Conservation (phyloP, 2,113 vertebrate species). For the Atractosteus spatula region DNA sequence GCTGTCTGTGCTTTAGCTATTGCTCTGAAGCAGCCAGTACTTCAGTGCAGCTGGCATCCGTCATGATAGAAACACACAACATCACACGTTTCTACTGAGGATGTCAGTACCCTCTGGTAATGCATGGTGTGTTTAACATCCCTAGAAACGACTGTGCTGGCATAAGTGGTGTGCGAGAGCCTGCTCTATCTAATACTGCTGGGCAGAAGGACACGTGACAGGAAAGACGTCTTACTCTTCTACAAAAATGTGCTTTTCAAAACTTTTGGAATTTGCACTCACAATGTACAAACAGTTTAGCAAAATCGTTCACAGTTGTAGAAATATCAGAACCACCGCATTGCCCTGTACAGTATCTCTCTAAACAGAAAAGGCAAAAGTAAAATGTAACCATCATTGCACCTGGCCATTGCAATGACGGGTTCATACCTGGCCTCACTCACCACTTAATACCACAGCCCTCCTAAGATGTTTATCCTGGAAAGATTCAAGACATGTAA, state of each 20-base stretch:
- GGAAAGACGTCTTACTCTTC: neutral
- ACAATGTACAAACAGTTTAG: neutral
- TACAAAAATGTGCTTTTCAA: too few species aligned
- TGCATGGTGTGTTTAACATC: slow-evolving; percentile 90
- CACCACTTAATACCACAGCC: slow-evolving; percentile 85
- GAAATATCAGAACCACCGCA: too few species aligned
- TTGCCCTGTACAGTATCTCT: too few species aligned
- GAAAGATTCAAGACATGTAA: slow-evolving; percentile 46
- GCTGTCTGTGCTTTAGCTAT: slow-evolving; percentile 67
- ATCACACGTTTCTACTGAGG: slow-evolving; percentile 81
- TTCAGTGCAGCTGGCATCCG: slow-evolving; percentile 86
- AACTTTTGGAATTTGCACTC: neutral
- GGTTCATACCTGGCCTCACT: slow-evolving; percentile 75
- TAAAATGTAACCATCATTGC: too few species aligned
- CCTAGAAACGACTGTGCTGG: slow-evolving; percentile 77
- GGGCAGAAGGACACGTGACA: neutral
- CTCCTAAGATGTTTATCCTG: slow-evolving; percentile 54
- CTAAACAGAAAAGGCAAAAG: too few species aligned
- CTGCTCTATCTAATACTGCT: slow-evolving; percentile 30
- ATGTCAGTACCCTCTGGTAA: slow-evolving; percentile 78
- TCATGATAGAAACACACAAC: slow-evolving; percentile 78
- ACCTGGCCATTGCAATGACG: neutral
- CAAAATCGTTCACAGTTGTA: neutral
- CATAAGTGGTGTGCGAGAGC: slow-evolving; percentile 90
- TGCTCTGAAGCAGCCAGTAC: slow-evolving; percentile 72